Conservation (phyloP, 1,140 invertebrate species). For the Saxidomus purpurata region DNA sequence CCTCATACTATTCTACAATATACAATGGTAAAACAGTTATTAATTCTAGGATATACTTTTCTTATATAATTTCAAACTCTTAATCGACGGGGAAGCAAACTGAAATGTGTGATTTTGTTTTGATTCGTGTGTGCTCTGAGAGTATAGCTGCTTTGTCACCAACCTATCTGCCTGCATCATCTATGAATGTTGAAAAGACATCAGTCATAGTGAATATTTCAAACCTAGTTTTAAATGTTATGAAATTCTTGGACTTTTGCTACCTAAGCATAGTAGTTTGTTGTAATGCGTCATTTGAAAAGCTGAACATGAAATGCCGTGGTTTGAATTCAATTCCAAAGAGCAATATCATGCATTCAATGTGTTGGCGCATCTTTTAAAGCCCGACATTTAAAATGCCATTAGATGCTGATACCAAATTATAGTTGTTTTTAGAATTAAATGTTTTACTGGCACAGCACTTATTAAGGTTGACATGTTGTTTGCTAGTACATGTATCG, state of each 20-base stretch:
- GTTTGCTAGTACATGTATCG: too few relatives aligned
- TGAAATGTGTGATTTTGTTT: constrained; percentile 10
- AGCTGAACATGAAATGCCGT: constrained; percentile 8
- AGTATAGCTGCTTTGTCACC: constrained; percentile 4
- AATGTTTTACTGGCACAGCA: too few relatives aligned
- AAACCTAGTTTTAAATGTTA: constrained; percentile 33
- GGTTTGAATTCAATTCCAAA: neutral
- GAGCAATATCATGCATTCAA: neutral
- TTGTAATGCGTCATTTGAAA: constrained; percentile 25
- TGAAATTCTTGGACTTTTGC: constrained; percentile 27
- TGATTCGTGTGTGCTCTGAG: neutral
- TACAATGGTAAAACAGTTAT: neutral
- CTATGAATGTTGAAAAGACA: constrained; percentile 37
- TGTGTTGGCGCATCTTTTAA: too few relatives aligned
- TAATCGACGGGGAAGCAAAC: neutral
- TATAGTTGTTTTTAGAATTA: too few relatives aligned
- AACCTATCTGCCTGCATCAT: constrained; percentile 23
- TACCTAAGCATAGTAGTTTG: neutral
- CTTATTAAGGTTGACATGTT: too few relatives aligned
- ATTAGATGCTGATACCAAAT: too few relatives aligned
- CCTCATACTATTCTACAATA: neutral
- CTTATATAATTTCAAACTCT: too few relatives aligned
- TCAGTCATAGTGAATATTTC: constrained; percentile 45
- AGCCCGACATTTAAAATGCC: too few relatives aligned
- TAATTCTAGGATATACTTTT: too few relatives aligned